A percentile compares a stretch with the other conserved stretches of the same genome.
phyloP scores from a whole-genome alignment of 2,888 invertebrate species.

The Pristionchus maxplancki region DNA sequence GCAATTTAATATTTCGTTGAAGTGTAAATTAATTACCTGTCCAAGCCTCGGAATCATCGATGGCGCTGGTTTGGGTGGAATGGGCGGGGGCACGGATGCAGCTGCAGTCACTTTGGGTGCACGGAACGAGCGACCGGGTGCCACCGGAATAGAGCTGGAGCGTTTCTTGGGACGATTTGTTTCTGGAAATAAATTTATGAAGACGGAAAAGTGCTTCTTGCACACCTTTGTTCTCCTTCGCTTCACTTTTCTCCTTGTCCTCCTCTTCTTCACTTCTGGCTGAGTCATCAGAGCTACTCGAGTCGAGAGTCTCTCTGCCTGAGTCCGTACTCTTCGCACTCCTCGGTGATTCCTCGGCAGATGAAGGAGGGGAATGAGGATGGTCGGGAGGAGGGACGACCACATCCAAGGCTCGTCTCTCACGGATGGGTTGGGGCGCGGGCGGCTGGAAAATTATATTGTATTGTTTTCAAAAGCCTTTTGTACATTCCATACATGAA shows the following conservation, averaged over 20 bases:
- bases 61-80: conserved; percentile 7
- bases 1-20: background rate
- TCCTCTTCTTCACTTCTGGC: background rate
- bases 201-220: background rate
- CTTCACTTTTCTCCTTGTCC: background rate
- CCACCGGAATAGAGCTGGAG: conserved; percentile 4
- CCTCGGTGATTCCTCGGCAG: conserved; percentile 37
- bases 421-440: background rate
- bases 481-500: too few relatives aligned
- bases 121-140: background rate
- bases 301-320: conserved; percentile 46
- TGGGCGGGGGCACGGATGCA: background rate
- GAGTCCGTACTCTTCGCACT: conserved; percentile 50
- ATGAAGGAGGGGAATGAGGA: background rate
- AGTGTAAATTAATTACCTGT: background rate
- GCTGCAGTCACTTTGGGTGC: background rate
- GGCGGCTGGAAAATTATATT: background rate
- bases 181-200: background rate
- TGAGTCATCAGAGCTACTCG: background rate
- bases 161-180: background rate
- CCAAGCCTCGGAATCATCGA: conserved; percentile 43
- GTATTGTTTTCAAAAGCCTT: background rate
- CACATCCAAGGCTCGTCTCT: conserved; percentile 9
- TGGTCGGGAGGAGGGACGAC: background rate
- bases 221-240: background rate